phyloP scores from a whole-genome alignment of 1,140 invertebrate genomes.

The Pinna nobilis region DNA sequence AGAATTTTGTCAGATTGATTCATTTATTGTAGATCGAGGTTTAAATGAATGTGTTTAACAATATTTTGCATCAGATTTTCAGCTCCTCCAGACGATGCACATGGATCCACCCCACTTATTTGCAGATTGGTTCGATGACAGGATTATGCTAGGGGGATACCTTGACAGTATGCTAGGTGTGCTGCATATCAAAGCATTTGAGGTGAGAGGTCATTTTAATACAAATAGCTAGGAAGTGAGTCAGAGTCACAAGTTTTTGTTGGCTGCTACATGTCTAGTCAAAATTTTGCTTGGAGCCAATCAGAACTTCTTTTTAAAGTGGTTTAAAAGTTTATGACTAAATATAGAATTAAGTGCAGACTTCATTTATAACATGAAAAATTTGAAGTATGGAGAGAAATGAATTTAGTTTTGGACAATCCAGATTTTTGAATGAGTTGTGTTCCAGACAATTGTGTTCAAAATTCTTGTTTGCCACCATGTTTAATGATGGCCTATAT shows the following conservation, averaged over 20 bases:
- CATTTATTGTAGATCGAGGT: neutral
- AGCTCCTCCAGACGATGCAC: constrained; percentile 36
- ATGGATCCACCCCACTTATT: constrained; percentile 60
- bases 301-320: neutral
- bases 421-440: no score
- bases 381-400: no score
- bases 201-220: constrained; percentile 22
- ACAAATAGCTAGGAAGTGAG: neutral
- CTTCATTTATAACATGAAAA: neutral
- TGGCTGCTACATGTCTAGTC: neutral
- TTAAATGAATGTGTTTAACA: neutral
- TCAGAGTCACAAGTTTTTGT: neutral
- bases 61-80: constrained; percentile 43
- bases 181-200: constrained; percentile 46
- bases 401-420: no score
- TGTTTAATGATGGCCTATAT: no score
- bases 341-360: neutral
- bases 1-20: no score
- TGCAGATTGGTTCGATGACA: constrained; percentile 53
- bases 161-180: constrained; percentile 21
- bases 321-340: neutral
- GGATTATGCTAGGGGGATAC: constrained; percentile 45
- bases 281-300: neutral
- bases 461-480: no score
- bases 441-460: no score